phyloP scores from a whole-genome alignment of 2,888 invertebrate species.

The Polymixis lichenea region DNA sequence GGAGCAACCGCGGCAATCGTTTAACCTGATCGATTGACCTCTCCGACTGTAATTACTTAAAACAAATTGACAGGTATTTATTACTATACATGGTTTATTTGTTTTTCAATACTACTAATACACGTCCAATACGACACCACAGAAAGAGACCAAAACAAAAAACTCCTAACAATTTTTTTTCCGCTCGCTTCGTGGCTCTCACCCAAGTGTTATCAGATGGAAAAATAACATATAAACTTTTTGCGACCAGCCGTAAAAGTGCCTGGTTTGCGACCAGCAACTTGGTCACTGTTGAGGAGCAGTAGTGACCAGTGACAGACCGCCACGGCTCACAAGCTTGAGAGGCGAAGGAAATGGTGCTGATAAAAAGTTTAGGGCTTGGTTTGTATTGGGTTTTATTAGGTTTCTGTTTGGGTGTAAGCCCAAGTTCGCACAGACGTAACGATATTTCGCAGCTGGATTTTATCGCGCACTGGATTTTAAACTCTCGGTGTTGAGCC shows the following conservation, averaged over 20 bases:
- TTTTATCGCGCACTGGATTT: no score
- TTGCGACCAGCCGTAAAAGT: conserved; percentile 60
- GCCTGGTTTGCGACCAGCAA: conserved; percentile 59
- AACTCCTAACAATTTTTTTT: not conserved
- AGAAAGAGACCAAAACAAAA: not conserved
- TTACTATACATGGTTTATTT: no score
- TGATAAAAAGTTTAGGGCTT: conserved; percentile 26
- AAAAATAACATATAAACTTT: conserved; percentile 68
- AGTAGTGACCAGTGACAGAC: conserved; percentile 22
- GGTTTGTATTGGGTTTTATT: not conserved
- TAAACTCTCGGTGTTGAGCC: no score
- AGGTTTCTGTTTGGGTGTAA: not conserved
- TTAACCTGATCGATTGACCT: no score
- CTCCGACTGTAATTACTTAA: no score
- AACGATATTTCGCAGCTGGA: no score
- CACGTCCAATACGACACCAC: not conserved
- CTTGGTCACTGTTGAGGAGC: conserved; percentile 44
- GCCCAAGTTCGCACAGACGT: no score
- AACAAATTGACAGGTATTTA: no score
- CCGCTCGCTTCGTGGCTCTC: conserved; percentile 45
- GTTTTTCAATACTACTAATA: no score
- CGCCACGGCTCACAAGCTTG: conserved; percentile 24
- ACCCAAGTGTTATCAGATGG: conserved; percentile 64
- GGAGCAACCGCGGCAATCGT: no score
- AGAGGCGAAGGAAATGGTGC: conserved; percentile 12